Evolutionary conservation across 2,888 invertebrate genomes (phyloP).

Genomic region (Mystacides longicornis): DNA sequence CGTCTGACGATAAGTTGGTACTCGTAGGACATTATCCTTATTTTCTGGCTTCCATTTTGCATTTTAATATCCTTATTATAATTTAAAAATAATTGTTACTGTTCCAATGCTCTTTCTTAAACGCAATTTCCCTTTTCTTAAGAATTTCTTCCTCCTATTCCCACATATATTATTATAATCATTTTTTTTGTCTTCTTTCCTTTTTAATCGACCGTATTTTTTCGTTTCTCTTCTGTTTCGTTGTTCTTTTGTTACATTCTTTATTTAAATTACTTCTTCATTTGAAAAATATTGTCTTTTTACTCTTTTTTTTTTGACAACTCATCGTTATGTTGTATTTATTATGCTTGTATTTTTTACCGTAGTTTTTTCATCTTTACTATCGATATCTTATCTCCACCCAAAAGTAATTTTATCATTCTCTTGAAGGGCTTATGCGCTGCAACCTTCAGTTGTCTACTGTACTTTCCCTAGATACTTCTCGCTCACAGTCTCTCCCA

Average conservation of each 20-base stretch:
- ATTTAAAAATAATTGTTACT: background rate
- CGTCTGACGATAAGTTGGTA: too few species aligned
- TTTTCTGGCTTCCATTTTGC: background rate
- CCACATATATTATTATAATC: background rate
- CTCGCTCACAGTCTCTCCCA: too few species aligned
- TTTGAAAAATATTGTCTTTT: background rate
- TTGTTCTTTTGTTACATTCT: background rate
- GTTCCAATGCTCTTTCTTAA: background rate
- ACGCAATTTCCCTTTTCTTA: background rate
- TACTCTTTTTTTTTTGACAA: too few species aligned
- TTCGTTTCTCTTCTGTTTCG: too few species aligned
- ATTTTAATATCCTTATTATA: constrained; percentile 1
- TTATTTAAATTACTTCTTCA: background rate
- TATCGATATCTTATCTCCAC: too few species aligned
- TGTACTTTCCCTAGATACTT: too few species aligned
- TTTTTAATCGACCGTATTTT: background rate
- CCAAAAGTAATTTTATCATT: too few species aligned
- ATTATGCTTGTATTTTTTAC: background rate
- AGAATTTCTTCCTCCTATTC: background rate
- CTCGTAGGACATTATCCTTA: background rate
- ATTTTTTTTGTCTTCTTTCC: background rate
- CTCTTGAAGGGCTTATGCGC: too few species aligned
- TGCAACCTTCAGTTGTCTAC: too few species aligned
- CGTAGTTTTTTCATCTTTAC: background rate
- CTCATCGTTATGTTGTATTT: too few species aligned